Conservation (phyloP, 2,113 vertebrate species). For the Brachionichthys hirsutus region DNA sequence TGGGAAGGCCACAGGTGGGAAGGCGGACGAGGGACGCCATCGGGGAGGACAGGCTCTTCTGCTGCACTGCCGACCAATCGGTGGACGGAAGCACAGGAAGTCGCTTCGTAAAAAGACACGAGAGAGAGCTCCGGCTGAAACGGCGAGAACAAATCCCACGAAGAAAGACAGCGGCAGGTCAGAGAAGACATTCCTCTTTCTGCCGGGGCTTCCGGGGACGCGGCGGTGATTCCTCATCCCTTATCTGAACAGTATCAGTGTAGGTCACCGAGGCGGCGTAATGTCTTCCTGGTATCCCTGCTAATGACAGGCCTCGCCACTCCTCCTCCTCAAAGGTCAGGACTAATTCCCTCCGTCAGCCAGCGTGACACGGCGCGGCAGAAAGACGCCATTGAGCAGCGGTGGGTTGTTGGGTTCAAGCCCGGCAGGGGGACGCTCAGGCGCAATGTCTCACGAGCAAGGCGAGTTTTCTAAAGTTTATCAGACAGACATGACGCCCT, state of each 20-base stretch:
- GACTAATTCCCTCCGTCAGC: conserved; percentile 56
- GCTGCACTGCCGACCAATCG: too few relatives aligned
- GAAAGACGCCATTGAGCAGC: conserved; percentile 14
- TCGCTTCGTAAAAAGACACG: too few relatives aligned
- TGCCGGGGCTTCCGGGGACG: conserved; percentile 30
- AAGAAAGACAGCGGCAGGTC: conserved; percentile 11
- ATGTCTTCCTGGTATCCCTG: conserved; percentile 59
- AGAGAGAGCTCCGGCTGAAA: too few relatives aligned
- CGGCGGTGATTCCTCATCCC: conserved; percentile 54
- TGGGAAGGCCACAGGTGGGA: too few relatives aligned
- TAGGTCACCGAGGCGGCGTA: conserved; percentile 45
- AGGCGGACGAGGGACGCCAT: too few relatives aligned
- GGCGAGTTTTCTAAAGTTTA: too few relatives aligned
- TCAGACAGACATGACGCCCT: too few relatives aligned
- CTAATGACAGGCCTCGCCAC: conserved; percentile 56
- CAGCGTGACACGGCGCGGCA: conserved; percentile 24
- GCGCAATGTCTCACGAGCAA: neutral
- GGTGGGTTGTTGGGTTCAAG: too few relatives aligned
- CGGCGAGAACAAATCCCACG: too few relatives aligned
- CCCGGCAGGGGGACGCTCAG: conserved; percentile 1
- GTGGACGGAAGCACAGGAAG: too few relatives aligned
- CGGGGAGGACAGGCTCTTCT: too few relatives aligned
- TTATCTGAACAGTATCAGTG: conserved; percentile 60
- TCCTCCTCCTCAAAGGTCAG: conserved; percentile 59
- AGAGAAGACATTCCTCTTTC: conserved; percentile 20